Conservation (phyloP, 2,797 vertebrate species). For the Enteromius fasciolatus region DNA sequence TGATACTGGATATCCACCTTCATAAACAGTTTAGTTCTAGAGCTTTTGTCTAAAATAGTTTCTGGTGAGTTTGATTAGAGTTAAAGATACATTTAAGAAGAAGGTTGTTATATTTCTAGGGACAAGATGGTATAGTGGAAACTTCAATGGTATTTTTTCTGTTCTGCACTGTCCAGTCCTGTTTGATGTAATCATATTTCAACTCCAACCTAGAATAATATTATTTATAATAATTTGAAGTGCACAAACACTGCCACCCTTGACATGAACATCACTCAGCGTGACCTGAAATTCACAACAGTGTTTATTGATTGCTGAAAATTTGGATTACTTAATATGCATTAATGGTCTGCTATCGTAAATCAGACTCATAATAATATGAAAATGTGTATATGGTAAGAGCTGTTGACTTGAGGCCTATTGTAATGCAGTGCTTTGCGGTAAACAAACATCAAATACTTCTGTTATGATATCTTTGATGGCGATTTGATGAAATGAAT, state of each 20-base stretch:
- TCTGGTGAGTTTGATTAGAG: background rate
- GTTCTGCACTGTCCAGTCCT: background rate
- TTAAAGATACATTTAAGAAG: background rate
- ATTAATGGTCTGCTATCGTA: background rate
- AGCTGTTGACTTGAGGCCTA: background rate
- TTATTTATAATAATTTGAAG: background rate
- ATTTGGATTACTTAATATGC: background rate
- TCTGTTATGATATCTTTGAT: constrained; percentile 2
- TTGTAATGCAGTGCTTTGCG: background rate
- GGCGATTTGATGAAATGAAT: background rate
- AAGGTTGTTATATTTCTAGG: background rate
- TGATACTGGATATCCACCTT: background rate
- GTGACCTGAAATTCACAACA: background rate
- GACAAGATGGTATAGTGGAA: background rate
- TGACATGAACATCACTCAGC: background rate
- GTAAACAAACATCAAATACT: background rate
- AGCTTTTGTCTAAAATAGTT: background rate
- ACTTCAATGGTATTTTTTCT: background rate
- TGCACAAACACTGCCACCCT: background rate
- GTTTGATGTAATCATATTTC: background rate
- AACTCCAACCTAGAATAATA: background rate
- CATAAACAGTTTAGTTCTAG: background rate
- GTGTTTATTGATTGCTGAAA: background rate
- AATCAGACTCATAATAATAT: background rate
- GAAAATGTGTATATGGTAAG: background rate